A percentile compares a stretch with the other conserved stretches of the same genome.
phyloP scores from a whole-genome alignment of 92 coral and sea anemone genomes.

The Pocillopora grandis region DNA sequence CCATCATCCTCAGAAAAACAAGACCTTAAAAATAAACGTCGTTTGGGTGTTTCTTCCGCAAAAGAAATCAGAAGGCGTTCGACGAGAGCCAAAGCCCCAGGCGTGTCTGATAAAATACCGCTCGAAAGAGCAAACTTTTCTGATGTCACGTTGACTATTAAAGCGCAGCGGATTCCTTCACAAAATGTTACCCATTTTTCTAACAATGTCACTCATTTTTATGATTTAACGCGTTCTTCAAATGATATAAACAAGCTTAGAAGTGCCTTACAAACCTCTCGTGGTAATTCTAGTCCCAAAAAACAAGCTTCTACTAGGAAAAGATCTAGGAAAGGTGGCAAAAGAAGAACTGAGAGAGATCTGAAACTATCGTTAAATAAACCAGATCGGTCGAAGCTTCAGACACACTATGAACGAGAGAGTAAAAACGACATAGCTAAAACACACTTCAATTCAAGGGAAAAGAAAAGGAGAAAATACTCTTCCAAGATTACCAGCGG shows the following conservation, averaged over 20 bases:
- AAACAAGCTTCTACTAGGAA: not conserved
- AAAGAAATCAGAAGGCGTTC: not conserved
- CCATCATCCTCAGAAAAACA: not conserved
- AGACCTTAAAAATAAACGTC: not conserved
- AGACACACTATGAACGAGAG: not conserved
- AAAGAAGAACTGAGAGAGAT: not conserved
- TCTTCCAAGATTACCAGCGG: not conserved
- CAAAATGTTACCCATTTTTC: not conserved
- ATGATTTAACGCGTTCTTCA: not conserved
- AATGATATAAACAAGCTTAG: conserved; percentile 1
- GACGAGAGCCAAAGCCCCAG: not conserved
- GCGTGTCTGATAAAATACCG: not conserved
- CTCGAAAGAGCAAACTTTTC: not conserved
- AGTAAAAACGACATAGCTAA: not conserved
- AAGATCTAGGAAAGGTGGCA: not conserved
- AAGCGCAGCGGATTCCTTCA: not conserved
- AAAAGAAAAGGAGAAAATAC: conserved; percentile 28
- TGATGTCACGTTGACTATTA: not conserved
- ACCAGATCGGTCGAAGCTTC: not conserved
- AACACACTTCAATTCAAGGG: not conserved
- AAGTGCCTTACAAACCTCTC: not conserved
- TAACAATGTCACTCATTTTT: not conserved
- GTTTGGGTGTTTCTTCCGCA: not conserved
- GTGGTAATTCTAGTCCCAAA: not conserved
- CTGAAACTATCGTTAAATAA: not conserved